Evolutionary conservation across 1,140 invertebrate species (phyloP).

Genomic region (Eufriesea mexicana): DNA sequence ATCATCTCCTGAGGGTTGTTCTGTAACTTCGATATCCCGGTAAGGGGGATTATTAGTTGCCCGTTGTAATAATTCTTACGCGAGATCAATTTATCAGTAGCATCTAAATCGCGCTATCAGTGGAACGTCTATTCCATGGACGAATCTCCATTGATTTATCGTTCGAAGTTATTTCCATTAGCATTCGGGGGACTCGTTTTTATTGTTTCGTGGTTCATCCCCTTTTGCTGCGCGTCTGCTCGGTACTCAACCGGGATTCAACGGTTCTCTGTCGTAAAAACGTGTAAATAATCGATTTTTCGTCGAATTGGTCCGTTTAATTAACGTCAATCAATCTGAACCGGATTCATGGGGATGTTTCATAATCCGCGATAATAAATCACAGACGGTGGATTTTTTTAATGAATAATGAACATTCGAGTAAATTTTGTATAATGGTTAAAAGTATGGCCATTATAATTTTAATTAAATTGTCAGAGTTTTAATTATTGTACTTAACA

Average conservation of each 20-base stretch:
- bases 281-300: neutral
- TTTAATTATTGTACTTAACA: no score
- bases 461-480: no score
- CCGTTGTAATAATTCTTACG: slow-evolving; percentile 23
- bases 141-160: neutral
- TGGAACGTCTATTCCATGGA: neutral
- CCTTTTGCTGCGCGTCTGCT: neutral
- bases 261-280: no score
- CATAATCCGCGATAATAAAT: neutral
- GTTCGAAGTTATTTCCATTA: neutral
- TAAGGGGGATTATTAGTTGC: slow-evolving; percentile 14
- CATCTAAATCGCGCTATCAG: neutral
- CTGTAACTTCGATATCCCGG: neutral
- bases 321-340: neutral
- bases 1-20: neutral
- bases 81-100: slow-evolving; percentile 8
- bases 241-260: neutral
- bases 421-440: no score
- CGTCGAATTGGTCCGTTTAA: neutral
- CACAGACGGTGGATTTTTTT: neutral
- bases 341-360: neutral
- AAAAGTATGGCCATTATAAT: no score
- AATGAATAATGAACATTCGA: no score
- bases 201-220: neutral
- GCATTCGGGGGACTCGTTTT: neutral